Conservation (phyloP, 23 tunicate species). For the Oikopleura albicans region DNA sequence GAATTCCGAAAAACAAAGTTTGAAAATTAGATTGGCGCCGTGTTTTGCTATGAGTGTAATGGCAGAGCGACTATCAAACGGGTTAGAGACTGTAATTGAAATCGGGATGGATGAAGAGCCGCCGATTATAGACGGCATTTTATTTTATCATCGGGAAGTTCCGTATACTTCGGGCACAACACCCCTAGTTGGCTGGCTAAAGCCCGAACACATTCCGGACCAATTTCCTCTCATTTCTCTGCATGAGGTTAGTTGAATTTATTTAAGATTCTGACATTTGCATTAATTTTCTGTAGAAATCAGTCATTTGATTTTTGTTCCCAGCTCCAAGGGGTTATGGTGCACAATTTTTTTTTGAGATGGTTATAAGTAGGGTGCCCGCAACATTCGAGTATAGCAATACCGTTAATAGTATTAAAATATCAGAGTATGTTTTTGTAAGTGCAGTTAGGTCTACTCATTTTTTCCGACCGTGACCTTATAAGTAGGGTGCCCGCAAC, state of each 20-base stretch:
- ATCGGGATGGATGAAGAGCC: neutral
- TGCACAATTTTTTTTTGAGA: too few relatives aligned
- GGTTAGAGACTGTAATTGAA: slow-evolving; percentile 18
- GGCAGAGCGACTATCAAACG: slow-evolving; percentile 17
- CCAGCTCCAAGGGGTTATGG: too few relatives aligned
- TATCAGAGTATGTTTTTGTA: too few relatives aligned
- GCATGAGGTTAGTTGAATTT: neutral
- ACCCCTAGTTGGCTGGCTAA: slow-evolving; percentile 75
- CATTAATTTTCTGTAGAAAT: too few relatives aligned
- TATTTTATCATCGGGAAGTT: slow-evolving; percentile 59
- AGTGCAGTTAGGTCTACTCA: too few relatives aligned
- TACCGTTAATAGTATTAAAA: too few relatives aligned
- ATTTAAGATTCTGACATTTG: too few relatives aligned
- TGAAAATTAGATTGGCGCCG: slow-evolving; percentile 23
- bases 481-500: too few relatives aligned
- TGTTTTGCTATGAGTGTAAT: slow-evolving; percentile 27
- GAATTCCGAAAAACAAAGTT: neutral
- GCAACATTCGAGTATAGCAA: too few relatives aligned
- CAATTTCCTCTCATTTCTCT: neutral
- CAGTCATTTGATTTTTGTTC: too few relatives aligned
- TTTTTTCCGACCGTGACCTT: too few relatives aligned
- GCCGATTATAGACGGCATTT: slow-evolving; percentile 31
- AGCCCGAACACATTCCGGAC: slow-evolving; percentile 18
- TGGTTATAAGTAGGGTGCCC: too few relatives aligned
- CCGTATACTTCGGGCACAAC: slow-evolving; percentile 69